Evolutionary conservation across 2,888 invertebrate species (phyloP), one percentile per base, ranked within the genome.

Genomic region (Dolichopus griseipennis): DNA sequence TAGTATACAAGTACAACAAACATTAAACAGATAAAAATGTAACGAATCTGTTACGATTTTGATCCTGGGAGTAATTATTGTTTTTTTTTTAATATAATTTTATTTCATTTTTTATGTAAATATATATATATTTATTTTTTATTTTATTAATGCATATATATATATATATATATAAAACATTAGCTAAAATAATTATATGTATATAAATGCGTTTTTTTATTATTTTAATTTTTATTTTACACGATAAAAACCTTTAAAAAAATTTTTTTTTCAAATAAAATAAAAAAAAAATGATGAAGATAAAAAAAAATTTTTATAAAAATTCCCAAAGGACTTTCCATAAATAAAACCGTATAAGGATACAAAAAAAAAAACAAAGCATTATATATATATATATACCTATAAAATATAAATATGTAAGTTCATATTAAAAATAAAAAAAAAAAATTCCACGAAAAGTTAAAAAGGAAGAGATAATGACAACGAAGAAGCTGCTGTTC

Each of bases 61-160:
- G 52, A 52, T 52, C 52, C 52, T 52, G 52, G 52, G 52, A 52
- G 52, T 52, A 52, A 52, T 52, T 52, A 52, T 52, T 52, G 1
- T 52, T 52, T 6, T 15, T 52, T 18, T 52, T 52, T n/a, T n/a
- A n/a, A n/a, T n/a, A n/a, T n/a, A n/a, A 52, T 52, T 52, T 52
- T 52, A 12, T 37, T 27, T 41, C 41, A 12, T 9, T 52, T 52
- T 52, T 52, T n/a, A 3, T 4, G 12, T 52, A 12, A 18, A 52
- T 18, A 6, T 18, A 18, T 52, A 52, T 52, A 52, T 52, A 15
- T 52, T 52, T 52, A 15, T 52, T n/a, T 15, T 43, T 12, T 12
- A 15, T 43, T 43, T 43, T 4, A 15, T 43, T 4, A 9, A 43
- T 52, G 18, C 15, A 6, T 18, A 18, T 52, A 52, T 52, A 52